Base-by-base conservation (phyloP, 2,797 vertebrate genomes). In the Ambastaia sidthimunki region DNA sequence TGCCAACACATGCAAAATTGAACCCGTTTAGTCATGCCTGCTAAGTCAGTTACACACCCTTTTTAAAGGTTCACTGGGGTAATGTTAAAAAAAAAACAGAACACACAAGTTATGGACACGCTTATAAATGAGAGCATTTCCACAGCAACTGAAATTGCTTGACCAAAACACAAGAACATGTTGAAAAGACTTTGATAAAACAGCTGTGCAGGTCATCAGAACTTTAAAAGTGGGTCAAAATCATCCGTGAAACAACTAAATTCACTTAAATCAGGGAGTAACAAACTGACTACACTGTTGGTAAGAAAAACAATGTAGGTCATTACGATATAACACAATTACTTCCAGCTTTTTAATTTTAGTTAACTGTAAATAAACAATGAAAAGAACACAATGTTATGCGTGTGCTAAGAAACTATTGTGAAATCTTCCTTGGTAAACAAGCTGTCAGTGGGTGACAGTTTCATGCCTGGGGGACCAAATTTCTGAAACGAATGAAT, bases 21-120 rank as follows among this genome's bases (percentile, higher is more conserved):
- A 77, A 73, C 44, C 16, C 28, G 16, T 78, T 75, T 72, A 72
- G 67, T 71, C 54, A 68, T 72, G 74, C 67, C 44, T 69, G 41
- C 48, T 50, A 59, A 81, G n/a, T 21, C 25, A 50, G 37, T 66
- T 41, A 66, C 31, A 66, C 19, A 54, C 41, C 23, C 68, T 67
- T 21, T 44, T 7, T 50, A 4, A 11, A 70, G 13, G 57, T 37
- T 57, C 55, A 37, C 10, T 50, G 13, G 68, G 67, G 55, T 70
- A 70, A 78, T 23, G 25, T 62, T 19, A 60, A 23, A 23, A 54
- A 60, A n/a, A 50, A 60, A 18, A 37, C 4, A 18, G 2, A 60
- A 60, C 68, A 70, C 65, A 59, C 52, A 4, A 21, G 31, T 67
- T 10, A 37, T 34, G 34, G 62, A 44, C 44, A 13, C 7, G 19